Percentiles rank a stretch among this genome's conserved stretches.
phyloP scores from a whole-genome alignment of 2,888 invertebrate genomes.

The Oscheius sp. region DNA sequence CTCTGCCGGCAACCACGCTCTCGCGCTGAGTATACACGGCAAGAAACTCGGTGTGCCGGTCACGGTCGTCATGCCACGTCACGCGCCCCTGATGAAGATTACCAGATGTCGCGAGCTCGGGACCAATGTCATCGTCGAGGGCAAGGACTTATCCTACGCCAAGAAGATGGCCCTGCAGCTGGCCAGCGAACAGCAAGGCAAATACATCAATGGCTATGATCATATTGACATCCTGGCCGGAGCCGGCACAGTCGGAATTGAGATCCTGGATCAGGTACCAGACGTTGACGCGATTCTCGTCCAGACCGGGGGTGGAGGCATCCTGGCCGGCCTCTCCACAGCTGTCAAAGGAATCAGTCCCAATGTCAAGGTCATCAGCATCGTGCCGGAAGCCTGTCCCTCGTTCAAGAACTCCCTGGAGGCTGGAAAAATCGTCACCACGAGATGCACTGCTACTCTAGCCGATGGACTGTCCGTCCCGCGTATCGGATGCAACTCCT shows the following conservation, averaged over 20 bases:
- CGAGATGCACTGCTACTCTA: conserved; percentile 82
- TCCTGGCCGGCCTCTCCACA: conserved; percentile 88
- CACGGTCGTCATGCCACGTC: conserved; percentile 85
- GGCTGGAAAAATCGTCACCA: conserved; percentile 81
- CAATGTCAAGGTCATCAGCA: conserved; percentile 86
- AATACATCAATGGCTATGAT: conserved; percentile 79
- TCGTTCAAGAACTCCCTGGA: conserved; percentile 84
- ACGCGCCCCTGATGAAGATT: conserved; percentile 95
- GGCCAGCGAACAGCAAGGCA: conserved; percentile 79
- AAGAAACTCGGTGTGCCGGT: conserved; percentile 78
- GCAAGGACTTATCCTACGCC: conserved; percentile 77
- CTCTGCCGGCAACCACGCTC: conserved; percentile 92
- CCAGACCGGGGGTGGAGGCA: conserved; percentile 90
- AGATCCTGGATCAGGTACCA: conserved; percentile 79
- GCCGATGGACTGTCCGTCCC: conserved; percentile 91
- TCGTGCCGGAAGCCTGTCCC: conserved; percentile 89
- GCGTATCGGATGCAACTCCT: conserved; percentile 87
- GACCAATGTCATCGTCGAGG: conserved; percentile 86
- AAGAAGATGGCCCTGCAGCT: conserved; percentile 84
- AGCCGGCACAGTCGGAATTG: conserved; percentile 91
- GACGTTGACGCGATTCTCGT: conserved; percentile 88
- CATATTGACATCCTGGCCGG: conserved; percentile 94
- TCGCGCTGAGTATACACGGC: conserved; percentile 85
- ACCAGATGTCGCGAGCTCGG: conserved; percentile 86
- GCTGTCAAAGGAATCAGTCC: conserved; percentile 88